Conservation (phyloP, 2,888 invertebrate genomes). For the Epistrophella euchroma region DNA sequence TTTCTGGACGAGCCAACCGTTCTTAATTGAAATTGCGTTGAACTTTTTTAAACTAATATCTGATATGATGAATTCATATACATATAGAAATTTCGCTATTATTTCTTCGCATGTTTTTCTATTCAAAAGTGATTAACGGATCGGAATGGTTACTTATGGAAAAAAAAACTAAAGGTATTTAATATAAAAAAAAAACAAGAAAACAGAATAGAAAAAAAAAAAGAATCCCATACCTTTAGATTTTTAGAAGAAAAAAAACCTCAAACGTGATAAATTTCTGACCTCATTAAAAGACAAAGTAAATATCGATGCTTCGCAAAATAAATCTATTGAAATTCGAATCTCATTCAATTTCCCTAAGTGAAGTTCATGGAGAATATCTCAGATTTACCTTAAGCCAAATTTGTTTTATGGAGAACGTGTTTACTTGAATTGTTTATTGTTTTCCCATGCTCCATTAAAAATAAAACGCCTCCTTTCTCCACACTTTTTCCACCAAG, state of each 20-base stretch:
- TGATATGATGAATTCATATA: too few species aligned
- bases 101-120: too few species aligned
- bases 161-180: too few species aligned
- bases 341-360: slow-evolving; percentile 72
- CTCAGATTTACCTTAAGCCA: slow-evolving; percentile 73
- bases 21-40: too few species aligned
- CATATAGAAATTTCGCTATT: too few species aligned
- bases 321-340: slow-evolving; percentile 47
- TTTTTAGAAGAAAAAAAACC: too few species aligned
- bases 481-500: neutral
- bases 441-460: slow-evolving; percentile 47
- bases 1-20: too few species aligned
- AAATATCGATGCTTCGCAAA: slow-evolving; percentile 10
- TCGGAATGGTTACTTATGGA: too few species aligned
- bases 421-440: slow-evolving; percentile 74
- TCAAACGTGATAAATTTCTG: slow-evolving; percentile 36
- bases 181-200: too few species aligned
- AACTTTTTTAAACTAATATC: too few species aligned
- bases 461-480: slow-evolving; percentile 31
- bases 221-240: slow-evolving; percentile 5
- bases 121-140: too few species aligned
- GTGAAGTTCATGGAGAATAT: slow-evolving; percentile 72
- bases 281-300: neutral
- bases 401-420: slow-evolving; percentile 75
- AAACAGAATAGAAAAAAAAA: neutral